Base-by-base conservation (phyloP, 2,797 vertebrate species). In the Mallotus villosus region DNA sequence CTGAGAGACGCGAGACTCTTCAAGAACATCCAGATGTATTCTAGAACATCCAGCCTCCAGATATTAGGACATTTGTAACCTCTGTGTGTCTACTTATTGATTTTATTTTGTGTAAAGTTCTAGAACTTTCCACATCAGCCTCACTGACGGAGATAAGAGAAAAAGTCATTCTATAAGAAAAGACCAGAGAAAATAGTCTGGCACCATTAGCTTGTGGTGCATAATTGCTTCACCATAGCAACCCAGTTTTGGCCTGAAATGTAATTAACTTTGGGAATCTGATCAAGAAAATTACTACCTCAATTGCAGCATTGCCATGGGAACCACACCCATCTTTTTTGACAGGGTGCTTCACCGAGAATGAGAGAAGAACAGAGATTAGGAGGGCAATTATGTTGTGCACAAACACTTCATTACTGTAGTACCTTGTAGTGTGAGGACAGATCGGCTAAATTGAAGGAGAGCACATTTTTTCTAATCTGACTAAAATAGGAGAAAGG, bases 311-410 rank as follows among this genome's bases (percentile, higher is more conserved):
- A 82, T 89, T 79, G 72, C 84, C 84, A 86, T 87, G 83, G 85
- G 80, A 87, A 90, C 88, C 76, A 71, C 72, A 2, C 74, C 80
- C 76, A 63, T 72, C 41, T 84, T 84, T 84, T 88, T 68, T 84
- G 85, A 80, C 85, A 84, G 63, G 69, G 53, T 25, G 21, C 0
- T 0, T 75, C 71, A 53, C 51, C 11, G 71, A 66, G 70, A 84
- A 82, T 79, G 72, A 72, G 65, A 70, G 78, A 34, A 32, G 3
- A 29, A 67, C 55, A 53, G 75, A 69, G 72, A 83, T 78, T 82
- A 87, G 85, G 81, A 86, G 85, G 86, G 81, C 82, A 90, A 90
- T 91, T 88, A 90, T 57, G 63, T 64, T 4, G 2, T 64, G 82
- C 76, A 63, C 60, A 86, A 79, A 83, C 68, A 76, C 64, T 84